Conservation (phyloP, 35 echinoderm and acorn worm genomes). For the Apostichopus californicus region DNA sequence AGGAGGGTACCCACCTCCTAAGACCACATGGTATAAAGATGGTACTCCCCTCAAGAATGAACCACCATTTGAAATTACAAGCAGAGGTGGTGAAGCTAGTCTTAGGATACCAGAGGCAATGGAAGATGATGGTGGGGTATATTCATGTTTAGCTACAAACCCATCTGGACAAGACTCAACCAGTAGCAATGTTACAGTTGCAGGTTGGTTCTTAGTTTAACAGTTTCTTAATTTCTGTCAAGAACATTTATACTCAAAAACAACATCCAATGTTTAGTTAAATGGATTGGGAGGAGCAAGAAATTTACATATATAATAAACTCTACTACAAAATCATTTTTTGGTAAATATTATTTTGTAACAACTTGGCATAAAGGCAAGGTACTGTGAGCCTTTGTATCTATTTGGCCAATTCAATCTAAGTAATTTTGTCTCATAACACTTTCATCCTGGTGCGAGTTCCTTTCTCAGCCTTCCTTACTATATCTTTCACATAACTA, state of each 20-base stretch:
- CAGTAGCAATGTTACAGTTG: constrained; percentile 37
- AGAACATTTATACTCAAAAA: too few species aligned
- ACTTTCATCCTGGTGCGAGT: too few species aligned
- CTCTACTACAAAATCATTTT: background rate
- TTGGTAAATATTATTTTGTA: background rate
- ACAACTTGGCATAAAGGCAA: background rate
- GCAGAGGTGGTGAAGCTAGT: constrained; percentile 33
- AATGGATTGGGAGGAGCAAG: too few species aligned
- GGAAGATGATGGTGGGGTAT: constrained; percentile 43
- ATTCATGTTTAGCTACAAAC: constrained; percentile 34
- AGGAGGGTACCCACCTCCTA: constrained; percentile 13
- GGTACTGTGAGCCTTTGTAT: background rate
- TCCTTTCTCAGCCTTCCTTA: background rate
- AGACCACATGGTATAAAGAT: constrained; percentile 36
- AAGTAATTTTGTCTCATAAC: too few species aligned
- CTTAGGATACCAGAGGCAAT: background rate
- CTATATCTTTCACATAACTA: background rate
- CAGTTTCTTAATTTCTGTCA: too few species aligned
- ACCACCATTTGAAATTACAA: constrained; percentile 16
- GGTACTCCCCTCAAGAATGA: constrained; percentile 44
- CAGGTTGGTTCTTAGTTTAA: constrained; percentile 12
- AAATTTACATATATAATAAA: background rate
- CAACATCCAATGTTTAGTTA: too few species aligned
- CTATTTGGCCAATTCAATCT: background rate
- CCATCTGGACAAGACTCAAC: constrained; percentile 36